Percentiles rank a stretch among this genome's conserved stretches.
These are phyloP conservation scores for Epinephelus awoara DNA, from an alignment of 2,797 vertebrate genomes.

Conservation along the genomic window DNA sequence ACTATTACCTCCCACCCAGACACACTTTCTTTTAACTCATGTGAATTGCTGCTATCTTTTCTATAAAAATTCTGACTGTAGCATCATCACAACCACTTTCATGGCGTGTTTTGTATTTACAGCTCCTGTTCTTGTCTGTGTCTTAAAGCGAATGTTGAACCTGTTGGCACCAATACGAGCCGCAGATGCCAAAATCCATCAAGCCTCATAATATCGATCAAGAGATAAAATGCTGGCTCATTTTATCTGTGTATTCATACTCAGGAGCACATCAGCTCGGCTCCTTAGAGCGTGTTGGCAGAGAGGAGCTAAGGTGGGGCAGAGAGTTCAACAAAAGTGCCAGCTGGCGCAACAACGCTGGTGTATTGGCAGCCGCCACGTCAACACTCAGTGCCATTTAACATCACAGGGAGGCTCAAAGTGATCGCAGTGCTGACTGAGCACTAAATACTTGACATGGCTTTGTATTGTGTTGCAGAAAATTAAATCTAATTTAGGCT, in stretches of 20 bases:
- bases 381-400: conserved; percentile 68
- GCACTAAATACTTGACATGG: conserved; percentile 37
- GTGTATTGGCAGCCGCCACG: conserved; percentile 76
- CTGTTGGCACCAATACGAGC: not conserved
- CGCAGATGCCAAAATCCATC: not conserved
- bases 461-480: conserved; percentile 15
- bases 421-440: conserved; percentile 64
- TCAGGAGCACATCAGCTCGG: conserved; percentile 21
- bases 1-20: conserved; percentile 3
- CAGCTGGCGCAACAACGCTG: conserved; percentile 60
- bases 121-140: conserved; percentile 1
- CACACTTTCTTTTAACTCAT: not conserved
- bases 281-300: conserved; percentile 25
- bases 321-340: conserved; percentile 44
- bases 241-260: conserved; percentile 11
- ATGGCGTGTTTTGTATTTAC: not conserved
- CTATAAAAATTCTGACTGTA: not conserved
- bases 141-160: not conserved
- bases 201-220: not conserved
- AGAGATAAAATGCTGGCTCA: conserved; percentile 12
- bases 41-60: not conserved
- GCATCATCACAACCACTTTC: conserved; percentile 24
- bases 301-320: conserved; percentile 67
- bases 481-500: conserved; percentile 22
- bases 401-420: conserved; percentile 47